phyloP scores from a whole-genome alignment of 2,888 invertebrate species.

The Crematogaster levior region DNA sequence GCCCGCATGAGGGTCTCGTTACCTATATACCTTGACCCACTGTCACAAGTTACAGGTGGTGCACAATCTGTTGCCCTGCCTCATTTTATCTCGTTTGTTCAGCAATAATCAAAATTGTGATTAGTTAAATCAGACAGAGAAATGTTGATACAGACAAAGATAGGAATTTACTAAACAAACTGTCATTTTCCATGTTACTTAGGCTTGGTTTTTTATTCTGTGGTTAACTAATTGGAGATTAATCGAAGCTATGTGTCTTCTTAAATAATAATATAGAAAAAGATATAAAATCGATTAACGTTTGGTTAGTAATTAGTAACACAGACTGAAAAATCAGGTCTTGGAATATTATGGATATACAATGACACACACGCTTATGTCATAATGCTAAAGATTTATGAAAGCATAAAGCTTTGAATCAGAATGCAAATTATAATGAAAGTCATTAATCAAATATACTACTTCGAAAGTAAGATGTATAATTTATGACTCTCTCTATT shows the following conservation, averaged over 20 bases:
- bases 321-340: no score
- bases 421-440: background rate
- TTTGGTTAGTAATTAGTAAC: no score
- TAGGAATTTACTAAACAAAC: background rate
- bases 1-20: slow-evolving; percentile 85
- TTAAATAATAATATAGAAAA: no score
- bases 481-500: background rate
- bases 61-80: slow-evolving; percentile 65
- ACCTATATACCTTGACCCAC: slow-evolving; percentile 85
- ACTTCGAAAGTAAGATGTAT: background rate
- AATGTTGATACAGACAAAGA: background rate
- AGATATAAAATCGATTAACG: no score
- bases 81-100: slow-evolving; percentile 72
- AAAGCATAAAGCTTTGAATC: background rate
- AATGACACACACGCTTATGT: background rate
- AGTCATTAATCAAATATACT: slow-evolving; percentile 2
- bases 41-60: slow-evolving; percentile 80
- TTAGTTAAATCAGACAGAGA: slow-evolving; percentile 57
- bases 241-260: no score
- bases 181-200: background rate
- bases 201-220: no score
- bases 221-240: no score
- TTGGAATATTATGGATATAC: background rate
- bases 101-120: slow-evolving; percentile 63
- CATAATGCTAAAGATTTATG: background rate